A percentile compares a stretch with the other conserved stretches of the same genome.
These are phyloP conservation scores for Ptiloglossa arizonensis DNA, from an alignment of 1,140 invertebrate genomes.

Conservation along the genomic window DNA sequence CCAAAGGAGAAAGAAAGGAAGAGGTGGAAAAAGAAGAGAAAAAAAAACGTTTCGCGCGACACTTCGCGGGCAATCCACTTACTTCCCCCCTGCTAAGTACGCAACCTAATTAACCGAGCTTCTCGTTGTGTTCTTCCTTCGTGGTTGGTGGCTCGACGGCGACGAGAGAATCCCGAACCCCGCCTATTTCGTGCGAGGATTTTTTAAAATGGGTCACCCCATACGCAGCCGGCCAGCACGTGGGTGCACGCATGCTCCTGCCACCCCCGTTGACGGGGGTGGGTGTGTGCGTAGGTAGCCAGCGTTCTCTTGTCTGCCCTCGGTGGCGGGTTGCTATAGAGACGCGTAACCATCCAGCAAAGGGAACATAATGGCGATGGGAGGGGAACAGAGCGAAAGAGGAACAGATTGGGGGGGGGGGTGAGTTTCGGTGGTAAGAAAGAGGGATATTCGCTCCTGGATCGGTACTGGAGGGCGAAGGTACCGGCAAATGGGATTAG, in stretches of 20 bases:
- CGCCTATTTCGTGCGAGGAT: constrained; percentile 9
- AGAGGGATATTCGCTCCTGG: constrained; percentile 20
- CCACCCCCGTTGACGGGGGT: not conserved
- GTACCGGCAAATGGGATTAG: constrained; percentile 37
- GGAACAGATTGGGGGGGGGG: not conserved
- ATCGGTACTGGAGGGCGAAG: not conserved
- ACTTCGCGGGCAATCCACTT: constrained; percentile 37
- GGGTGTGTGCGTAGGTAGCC: constrained; percentile 39
- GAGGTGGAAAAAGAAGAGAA: not conserved
- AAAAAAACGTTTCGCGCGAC: constrained; percentile 32
- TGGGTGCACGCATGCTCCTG: constrained; percentile 52
- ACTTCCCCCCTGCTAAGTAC: constrained; percentile 18
- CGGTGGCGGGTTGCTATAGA: constrained; percentile 73
- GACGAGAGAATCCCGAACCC: constrained; percentile 20
- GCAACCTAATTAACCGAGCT: constrained; percentile 49
- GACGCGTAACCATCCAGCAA: constrained; percentile 65
- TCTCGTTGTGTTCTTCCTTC: constrained; percentile 12
- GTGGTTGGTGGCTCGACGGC: not conserved
- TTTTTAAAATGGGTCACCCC: constrained; percentile 55
- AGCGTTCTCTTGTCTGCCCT: constrained; percentile 61
- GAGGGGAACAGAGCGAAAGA: constrained; percentile 44
- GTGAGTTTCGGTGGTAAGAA: constrained; percentile 43
- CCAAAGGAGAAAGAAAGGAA: not conserved
- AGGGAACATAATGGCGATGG: constrained; percentile 66
- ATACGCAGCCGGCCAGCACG: constrained; percentile 37